Evolutionary conservation across 1,140 invertebrate species (phyloP).

Genomic region (Archivesica marissinica): DNA sequence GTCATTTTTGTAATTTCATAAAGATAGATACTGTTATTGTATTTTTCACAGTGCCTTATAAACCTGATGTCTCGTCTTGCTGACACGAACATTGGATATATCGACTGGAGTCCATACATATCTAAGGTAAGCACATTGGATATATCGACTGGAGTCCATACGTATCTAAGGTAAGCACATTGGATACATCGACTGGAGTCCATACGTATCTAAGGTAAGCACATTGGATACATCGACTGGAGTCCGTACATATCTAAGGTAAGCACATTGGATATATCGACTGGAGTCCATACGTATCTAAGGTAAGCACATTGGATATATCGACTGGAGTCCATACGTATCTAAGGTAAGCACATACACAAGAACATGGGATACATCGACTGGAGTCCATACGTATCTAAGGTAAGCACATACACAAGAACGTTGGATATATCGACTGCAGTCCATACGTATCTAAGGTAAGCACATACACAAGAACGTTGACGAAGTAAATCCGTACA

Average conservation of each 20-base stretch:
- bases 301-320: conserved; percentile 89
- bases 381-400: too few species aligned
- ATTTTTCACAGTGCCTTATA: conserved; percentile 87
- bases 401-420: too few species aligned
- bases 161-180: conserved; percentile 89
- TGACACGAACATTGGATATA: conserved; percentile 90
- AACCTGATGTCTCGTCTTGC: conserved; percentile 90
- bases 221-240: conserved; percentile 95
- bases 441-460: too few species aligned
- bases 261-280: conserved; percentile 93
- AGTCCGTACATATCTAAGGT: conserved; percentile 90
- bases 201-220: conserved; percentile 89
- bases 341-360: conserved; percentile 87
- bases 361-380: too few species aligned
- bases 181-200: conserved; percentile 95
- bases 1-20: too few species aligned
- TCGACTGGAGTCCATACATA: conserved; percentile 94
- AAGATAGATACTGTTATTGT: neutral
- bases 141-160: conserved; percentile 94
- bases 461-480: too few species aligned
- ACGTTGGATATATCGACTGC: too few species aligned
- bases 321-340: conserved; percentile 94
- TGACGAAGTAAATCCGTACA: too few species aligned
- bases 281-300: conserved; percentile 92
- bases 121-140: conserved; percentile 87